phyloP scores from a whole-genome alignment of 2,888 invertebrate species.

The Yponomeuta malinellus region DNA sequence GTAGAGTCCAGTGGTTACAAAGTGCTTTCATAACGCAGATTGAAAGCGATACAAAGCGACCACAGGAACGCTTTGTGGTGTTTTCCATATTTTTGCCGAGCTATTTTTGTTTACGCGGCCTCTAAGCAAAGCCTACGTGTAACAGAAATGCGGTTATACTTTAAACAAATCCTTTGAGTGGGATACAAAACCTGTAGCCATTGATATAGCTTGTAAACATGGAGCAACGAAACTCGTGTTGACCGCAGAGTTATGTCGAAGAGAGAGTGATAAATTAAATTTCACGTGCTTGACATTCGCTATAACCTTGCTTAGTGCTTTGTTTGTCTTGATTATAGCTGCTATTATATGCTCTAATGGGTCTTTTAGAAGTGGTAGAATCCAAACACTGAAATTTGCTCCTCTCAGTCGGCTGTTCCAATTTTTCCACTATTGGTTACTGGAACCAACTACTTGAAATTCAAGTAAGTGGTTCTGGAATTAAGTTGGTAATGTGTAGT shows the following conservation, averaged over 20 bases:
- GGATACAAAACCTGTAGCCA: neutral
- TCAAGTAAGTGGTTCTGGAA: too few relatives aligned
- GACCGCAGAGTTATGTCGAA: neutral
- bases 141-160: neutral
- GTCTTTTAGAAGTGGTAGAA: too few relatives aligned
- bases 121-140: constrained; percentile 4
- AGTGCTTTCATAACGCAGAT: constrained; percentile 63
- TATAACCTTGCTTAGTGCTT: too few relatives aligned
- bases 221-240: neutral
- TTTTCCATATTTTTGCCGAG: constrained; percentile 10
- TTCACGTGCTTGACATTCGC: neutral
- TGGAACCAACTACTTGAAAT: too few relatives aligned
- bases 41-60: constrained; percentile 29
- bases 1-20: constrained; percentile 51
- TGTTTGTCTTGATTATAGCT: too few relatives aligned
- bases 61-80: constrained; percentile 16
- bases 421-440: too few relatives aligned
- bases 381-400: too few relatives aligned
- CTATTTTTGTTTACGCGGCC: constrained; percentile 1
- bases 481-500: too few relatives aligned
- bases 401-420: too few relatives aligned
- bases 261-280: neutral
- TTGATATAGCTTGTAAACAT: neutral
- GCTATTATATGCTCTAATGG: too few relatives aligned
- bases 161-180: constrained; percentile 1